These are phyloP conservation scores for Idaea biselata DNA, from an alignment of 2,888 invertebrate genomes.

Conservation along the genomic window DNA sequence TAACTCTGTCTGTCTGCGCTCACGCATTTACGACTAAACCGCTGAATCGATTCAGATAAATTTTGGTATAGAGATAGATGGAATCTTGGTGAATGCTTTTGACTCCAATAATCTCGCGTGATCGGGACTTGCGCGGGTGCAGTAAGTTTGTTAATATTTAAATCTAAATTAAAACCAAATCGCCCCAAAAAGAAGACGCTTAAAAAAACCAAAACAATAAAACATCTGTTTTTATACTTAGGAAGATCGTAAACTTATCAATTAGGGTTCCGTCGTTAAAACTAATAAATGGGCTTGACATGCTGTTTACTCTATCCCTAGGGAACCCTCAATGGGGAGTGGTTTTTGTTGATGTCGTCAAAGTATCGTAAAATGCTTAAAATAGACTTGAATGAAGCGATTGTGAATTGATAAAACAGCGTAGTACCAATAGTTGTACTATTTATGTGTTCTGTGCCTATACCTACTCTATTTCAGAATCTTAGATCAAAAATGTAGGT, in stretches of 20 bases:
- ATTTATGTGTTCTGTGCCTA: too few relatives aligned
- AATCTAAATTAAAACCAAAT: neutral
- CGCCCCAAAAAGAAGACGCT: neutral
- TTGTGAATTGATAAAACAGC: neutral
- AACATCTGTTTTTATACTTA: neutral
- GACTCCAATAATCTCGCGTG: too few relatives aligned
- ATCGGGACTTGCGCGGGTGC: too few relatives aligned
- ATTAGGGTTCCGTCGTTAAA: neutral
- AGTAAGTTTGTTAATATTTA: too few relatives aligned
- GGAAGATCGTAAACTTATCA: neutral
- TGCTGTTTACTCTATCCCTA: neutral
- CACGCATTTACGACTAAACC: too few relatives aligned
- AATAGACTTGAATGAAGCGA: neutral
- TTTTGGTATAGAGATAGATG: too few relatives aligned
- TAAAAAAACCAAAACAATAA: neutral
- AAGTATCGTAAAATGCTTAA: conserved; percentile 18
- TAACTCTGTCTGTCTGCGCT: too few relatives aligned
- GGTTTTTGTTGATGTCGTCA: conserved; percentile 30
- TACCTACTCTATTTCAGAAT: too few relatives aligned
- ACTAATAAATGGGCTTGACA: neutral
- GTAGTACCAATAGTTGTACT: neutral
- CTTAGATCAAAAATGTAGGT: too few relatives aligned
- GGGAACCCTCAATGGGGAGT: conserved; percentile 12
- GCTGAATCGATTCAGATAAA: too few relatives aligned
- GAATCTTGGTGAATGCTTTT: too few relatives aligned